Conservation (phyloP, 2,888 invertebrate genomes). For the Hypena proboscidalis region DNA sequence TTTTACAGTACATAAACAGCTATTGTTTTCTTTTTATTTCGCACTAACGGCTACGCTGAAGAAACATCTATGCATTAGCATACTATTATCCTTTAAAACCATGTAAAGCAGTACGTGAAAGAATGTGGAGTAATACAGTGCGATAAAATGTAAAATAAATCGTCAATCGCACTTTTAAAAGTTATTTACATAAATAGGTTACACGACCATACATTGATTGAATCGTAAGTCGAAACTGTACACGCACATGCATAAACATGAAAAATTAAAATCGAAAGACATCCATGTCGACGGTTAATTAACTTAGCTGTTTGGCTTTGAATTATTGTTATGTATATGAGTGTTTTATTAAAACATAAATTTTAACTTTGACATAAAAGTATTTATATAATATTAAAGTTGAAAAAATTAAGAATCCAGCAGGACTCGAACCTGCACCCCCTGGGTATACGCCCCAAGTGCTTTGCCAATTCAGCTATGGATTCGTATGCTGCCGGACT, state of each 20-base stretch:
- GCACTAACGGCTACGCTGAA: constrained; percentile 48
- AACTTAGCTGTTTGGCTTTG: not conserved
- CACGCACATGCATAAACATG: constrained; percentile 8
- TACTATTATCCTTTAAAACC: constrained; percentile 67
- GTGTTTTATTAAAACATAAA: constrained; percentile 2
- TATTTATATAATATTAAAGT: not conserved
- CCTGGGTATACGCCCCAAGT: too few species aligned
- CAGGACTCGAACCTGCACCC: too few species aligned
- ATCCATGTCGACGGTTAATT: constrained; percentile 1
- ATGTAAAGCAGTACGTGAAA: constrained; percentile 58
- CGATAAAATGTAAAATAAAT: constrained; percentile 60
- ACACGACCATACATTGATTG: constrained; percentile 48
- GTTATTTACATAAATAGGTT: constrained; percentile 53
- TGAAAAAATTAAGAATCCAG: too few species aligned
- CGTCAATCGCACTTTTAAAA: constrained; percentile 45
- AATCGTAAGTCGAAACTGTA: constrained; percentile 42
- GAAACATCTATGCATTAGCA: constrained; percentile 64
- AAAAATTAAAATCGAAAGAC: not conserved
- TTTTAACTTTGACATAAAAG: not conserved
- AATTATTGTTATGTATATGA: not conserved
- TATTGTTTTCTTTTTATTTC: constrained; percentile 48
- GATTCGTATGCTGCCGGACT: too few species aligned
- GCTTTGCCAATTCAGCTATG: too few species aligned
- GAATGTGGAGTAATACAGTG: constrained; percentile 61
- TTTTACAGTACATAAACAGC: constrained; percentile 34